Evolutionary conservation across 2,888 invertebrate species (phyloP), one percentile per base, ranked within the genome.

Genomic region (Andrena praecox): DNA sequence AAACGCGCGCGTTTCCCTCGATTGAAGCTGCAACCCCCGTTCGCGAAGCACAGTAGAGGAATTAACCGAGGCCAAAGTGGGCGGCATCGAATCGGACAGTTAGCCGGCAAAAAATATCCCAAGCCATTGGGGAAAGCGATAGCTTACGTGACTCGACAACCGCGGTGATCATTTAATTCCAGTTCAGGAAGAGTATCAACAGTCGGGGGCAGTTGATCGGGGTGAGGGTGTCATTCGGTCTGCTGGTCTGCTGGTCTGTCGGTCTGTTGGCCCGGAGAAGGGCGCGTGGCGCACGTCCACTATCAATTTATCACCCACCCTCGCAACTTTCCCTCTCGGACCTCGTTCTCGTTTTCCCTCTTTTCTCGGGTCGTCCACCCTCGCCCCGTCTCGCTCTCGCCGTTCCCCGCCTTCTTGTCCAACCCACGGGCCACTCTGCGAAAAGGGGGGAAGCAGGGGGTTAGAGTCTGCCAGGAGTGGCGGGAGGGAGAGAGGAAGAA

Each of bases 271-370:
- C 77, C 87, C 79, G 70, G 63, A 72, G 80, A 78, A 80, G 82
- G 85, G 88, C 86, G 91, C 93, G 92, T 92, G 93, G 90, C 91
- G 90, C 90, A 89, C 91, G 93, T 93, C 92, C 92, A 93, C 92
- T 93, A 93, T 93, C 93, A 93, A 93, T 93, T 94, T 93, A 93
- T 94, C 92, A 93, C 91, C 90, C 91, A 89, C 85, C 87, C 89
- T 86, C 82, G 76, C 82, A 83, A 91, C 90, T 91, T 90, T 92
- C 91, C 86, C 89, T 90, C 87, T 91, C 87, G 85, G 89, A 90
- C 88, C 86, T 87, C 85, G 85, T 87, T 87, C 84, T 89, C 86
- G 84, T 80, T 90, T 86, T 88, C 85, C 84, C 82, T 87, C 87
- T 87, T 84, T 84, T 90, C 89, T 89, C 81, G 82, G 85, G 84